These are phyloP conservation scores for Lasioglossum zephyrum DNA, from an alignment of 2,888 invertebrate species.

Conservation along the genomic window DNA sequence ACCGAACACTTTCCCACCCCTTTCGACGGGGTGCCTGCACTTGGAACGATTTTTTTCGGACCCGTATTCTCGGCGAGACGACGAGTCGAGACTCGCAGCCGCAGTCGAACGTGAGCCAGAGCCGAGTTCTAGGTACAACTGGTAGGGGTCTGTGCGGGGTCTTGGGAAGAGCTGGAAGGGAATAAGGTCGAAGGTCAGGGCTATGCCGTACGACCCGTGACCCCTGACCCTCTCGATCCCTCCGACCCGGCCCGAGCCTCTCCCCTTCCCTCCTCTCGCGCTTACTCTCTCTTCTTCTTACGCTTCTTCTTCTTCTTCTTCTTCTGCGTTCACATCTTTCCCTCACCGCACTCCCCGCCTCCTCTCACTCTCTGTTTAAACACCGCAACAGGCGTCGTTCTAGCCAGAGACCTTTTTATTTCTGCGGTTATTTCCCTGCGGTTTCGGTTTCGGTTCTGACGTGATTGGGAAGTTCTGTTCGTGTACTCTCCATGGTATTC, in stretches of 20 bases:
- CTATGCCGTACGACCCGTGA: conserved; percentile 82
- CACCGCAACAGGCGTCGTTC: conserved; percentile 34
- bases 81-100: conserved; percentile 50
- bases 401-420: not conserved
- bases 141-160: conserved; percentile 70
- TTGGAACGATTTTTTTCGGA: not conserved
- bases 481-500: not conserved
- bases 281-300: not conserved
- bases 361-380: conserved; percentile 2
- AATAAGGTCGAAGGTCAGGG: conserved; percentile 80
- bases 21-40: not conserved
- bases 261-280: not conserved
- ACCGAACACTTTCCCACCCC: not conserved
- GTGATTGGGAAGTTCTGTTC: not conserved
- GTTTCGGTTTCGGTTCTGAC: not conserved
- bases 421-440: not conserved
- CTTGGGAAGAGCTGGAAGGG: conserved; percentile 66
- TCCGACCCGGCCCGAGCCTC: conserved; percentile 76
- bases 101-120: conserved; percentile 69
- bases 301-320: not conserved
- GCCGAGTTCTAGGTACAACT: conserved; percentile 70
- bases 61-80: conserved; percentile 8
- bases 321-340: not conserved
- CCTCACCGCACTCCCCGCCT: not conserved
- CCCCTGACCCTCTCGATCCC: conserved; percentile 81